Base-by-base conservation (phyloP, 2,113 vertebrate genomes). In the Cyanoramphus novaezelandiae region DNA sequence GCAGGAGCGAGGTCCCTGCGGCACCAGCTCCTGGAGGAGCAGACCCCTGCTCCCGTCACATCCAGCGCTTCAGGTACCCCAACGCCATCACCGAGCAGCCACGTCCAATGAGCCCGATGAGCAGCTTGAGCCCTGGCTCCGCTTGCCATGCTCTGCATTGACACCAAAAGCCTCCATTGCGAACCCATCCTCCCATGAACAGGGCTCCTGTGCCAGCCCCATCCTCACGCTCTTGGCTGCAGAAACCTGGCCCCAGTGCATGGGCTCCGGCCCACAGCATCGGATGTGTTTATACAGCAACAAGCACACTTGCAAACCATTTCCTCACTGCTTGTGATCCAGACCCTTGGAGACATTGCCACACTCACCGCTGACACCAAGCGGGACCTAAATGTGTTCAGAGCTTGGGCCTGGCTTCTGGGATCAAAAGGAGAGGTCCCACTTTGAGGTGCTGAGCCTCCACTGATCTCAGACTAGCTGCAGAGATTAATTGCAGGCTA, bases 231-330 rank as follows among this genome's bases (percentile, higher is more conserved):
- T 25, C 52, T 35, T 60, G 79, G 74, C 74, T n/a, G 8, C 69
- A 19, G 68, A 65, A 18, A 15, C n/a, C n/a, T 2, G 9, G 7
- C 43, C 24, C 2, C 50, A 44, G 90, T 41, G 49, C 53, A 62
- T 60, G 37, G 55, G 53, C 65, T 85, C 24, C 0, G 1, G 6
- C 65, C 23, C 47, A 18, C 4, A 1, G 10, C 3, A 0, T 24
- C 2, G 1, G 24, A 10, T 27, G 57, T 46, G 16, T 49, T 59
- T 12, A 31, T 4, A 41, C 33, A 10, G 50, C 46, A 23, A 70
- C 28, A 67, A 75, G 16, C 8, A 44, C 19, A 1, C 63, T 49
- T 11, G 14, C 28, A 25, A 79, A 60, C 14, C 20, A 27, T 37
- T 23, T 35, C 29, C 53, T 28, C 13, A 12, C 31, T 44, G 5